Evolutionary conservation across 2,797 vertebrate genomes (phyloP), one percentile per base, ranked within the genome.

Genomic region (Galaxias olidus): DNA sequence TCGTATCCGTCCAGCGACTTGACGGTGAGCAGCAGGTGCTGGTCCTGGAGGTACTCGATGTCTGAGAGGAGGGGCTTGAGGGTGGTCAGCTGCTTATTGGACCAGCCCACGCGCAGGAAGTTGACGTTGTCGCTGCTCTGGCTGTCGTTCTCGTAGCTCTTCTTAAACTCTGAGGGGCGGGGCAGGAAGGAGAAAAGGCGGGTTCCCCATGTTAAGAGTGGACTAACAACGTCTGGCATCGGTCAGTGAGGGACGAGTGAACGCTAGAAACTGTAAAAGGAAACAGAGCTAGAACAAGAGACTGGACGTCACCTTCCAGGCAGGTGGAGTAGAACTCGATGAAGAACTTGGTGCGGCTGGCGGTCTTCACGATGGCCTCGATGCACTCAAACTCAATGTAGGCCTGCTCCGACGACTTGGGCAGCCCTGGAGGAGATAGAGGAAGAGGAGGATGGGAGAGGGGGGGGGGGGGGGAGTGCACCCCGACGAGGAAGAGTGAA

Each of bases 291-390:
- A 4, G 19, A n/a, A 11, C 7, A 6, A n/a, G 61, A 40, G 10
- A 13, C 47, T 9, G 13, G 4, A 9, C 10, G 85, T 81, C 73
- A 98, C 97, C 97, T 90, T 98, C 97, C 69, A 98, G 88, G 86
- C 96, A 98, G 5, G 96, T 94, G 45, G 97, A 98, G 82, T 98
- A 98, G 76, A 98, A 98, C 82, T 98, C 96, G 0, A 98, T 98
- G 86, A 98, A 98, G 90, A 98, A 98, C 85, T 98, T 98, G 69
- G 96, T 98, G 77, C 97, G 90, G 79, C 97, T 98, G 9, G 96
- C 94, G 0, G 97, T 98, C 87, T 98, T 98, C 74, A 98, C 97
- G 0, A 98, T 98, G 82, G 96, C 97, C 71, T 98, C 97, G 0
- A 98, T 93, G 82, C 90, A 96, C 88, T 98, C 97, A 63, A 98